Evolutionary conservation across 2,113 vertebrate genomes (phyloP), one percentile per base, ranked within the genome.

Genomic region (Empidonax alnorum): DNA sequence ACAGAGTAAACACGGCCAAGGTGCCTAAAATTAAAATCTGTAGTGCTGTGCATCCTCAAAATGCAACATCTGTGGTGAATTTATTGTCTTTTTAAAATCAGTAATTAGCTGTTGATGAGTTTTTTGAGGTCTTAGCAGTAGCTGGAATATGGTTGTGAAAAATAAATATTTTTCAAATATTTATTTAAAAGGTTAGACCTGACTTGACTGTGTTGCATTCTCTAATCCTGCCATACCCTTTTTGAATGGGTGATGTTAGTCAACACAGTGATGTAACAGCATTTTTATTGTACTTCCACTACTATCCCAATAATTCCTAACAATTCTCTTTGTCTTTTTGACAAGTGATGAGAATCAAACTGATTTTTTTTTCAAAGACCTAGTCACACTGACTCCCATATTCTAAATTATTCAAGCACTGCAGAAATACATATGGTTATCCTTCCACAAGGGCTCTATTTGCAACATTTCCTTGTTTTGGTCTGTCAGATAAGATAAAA

Each of bases 221-320:
- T n/a, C 33, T 72, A 42, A 77, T 76, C 78, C 55, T 74, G 6
- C 30, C 31, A 25, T 42, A 53, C 15, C 7, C 2, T 42, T 53
- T 77, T 42, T n/a, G 55, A 58, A 74, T 23, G 19, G 25, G 25
- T 58, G 5, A 25, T 52, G 12, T 75, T 74, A 79, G 23, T 23
- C 20, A 59, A 47, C 1, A 8, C 25, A 30, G 31, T 47, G 46
- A 63, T 2, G 3, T 52, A 47, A 47, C 0, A 0, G 30, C 16
- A n/a, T 50, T 69, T 67, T 58, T 30, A 46, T 53, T 74, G 63
- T 68, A 59, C 67, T 91, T 75, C 31, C 19, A 42, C 37, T 65
- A 23, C 50, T 59, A 28, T 49, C 12, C 22, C 61, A 59, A 6
- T 73, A 47, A 87, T 18, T 79, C 33, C 20, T 65, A 79, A 79